Evolutionary conservation across 2,888 invertebrate species (phyloP), one percentile per base, ranked within the genome.

Genomic region (Hartigia nigra): DNA sequence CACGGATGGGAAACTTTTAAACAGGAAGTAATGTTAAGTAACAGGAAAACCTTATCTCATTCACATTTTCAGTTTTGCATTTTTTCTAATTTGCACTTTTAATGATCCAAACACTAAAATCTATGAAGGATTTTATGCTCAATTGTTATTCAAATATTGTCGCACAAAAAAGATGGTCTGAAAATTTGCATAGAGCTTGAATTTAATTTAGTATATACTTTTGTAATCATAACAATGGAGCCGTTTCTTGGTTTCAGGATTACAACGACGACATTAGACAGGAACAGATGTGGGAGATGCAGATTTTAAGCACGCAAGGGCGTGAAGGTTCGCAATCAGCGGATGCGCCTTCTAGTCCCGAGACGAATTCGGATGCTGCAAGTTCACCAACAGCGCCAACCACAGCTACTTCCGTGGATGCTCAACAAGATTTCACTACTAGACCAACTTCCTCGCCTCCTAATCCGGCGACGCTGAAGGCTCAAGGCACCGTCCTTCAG

Each of bases 201-300:
- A n/a, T n/a, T 14, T 14, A 39, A 39, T 39, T 5, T 35, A 35
- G 35, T 35, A 35, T 35, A 2, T 34, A 34, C 35, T 35, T 35
- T 9, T 35, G 12, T 5, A 39, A 4, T 14, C 12, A 39, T 39
- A 39, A 39, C 5, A 39, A 39, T 5, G 39, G 5, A 39, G 14
- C 39, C 14, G 5, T 39, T 39, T 39, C 14, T 39, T 0, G 14
- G 4, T 91, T 91, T 1, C 93, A 97, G 96, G 97, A 97, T 91
- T 97, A 97, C 93, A 97, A 97, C 91, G 97, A 97, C 89, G 97
- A 97, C 88, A 97, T 97, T 86, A 93, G 97, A 86, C 97, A 97
- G 91, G 96, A 97, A 88, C 97, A 97, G 92, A 96, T 97, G 96
- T 95, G 97, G 94, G 97, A 97, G 92, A 96, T 97, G 96, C 97